Conservation (phyloP, 2,888 invertebrate genomes). For the Eilema sororculum region DNA sequence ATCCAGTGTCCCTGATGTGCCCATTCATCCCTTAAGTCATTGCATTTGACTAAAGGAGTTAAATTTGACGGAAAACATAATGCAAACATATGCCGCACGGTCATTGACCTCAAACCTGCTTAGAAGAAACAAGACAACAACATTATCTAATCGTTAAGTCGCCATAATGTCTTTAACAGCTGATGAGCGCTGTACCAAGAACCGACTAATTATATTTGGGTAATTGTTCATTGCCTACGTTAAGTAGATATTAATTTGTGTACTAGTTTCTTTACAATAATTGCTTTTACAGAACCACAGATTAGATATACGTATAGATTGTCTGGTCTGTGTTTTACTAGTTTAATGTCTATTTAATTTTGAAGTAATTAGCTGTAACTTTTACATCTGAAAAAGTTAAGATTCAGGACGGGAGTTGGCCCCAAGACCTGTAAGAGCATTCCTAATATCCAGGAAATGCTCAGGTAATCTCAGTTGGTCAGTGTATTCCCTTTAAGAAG, state of each 20-base stretch:
- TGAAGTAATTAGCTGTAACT: no score
- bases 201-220: constrained; percentile 1
- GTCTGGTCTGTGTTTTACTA: no score
- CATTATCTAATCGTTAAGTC: constrained; percentile 34
- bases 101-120: constrained; percentile 26
- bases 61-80: constrained; percentile 8
- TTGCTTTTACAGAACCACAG: background rate
- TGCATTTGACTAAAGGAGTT: background rate
- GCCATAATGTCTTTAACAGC: constrained; percentile 33
- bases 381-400: no score
- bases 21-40: constrained; percentile 4
- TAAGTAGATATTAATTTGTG: constrained; percentile 13
- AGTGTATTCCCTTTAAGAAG: no score
- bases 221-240: constrained; percentile 17
- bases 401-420: no score
- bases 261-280: constrained; percentile 2
- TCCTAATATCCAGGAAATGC: no score
- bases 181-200: constrained; percentile 15
- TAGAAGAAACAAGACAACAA: constrained; percentile 29
- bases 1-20: no score
- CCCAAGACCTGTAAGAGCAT: no score
- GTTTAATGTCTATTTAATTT: no score
- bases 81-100: background rate
- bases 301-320: no score
- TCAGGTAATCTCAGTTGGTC: no score